Conservation (phyloP, 2,888 invertebrate species). For the Cryptops parisi region DNA sequence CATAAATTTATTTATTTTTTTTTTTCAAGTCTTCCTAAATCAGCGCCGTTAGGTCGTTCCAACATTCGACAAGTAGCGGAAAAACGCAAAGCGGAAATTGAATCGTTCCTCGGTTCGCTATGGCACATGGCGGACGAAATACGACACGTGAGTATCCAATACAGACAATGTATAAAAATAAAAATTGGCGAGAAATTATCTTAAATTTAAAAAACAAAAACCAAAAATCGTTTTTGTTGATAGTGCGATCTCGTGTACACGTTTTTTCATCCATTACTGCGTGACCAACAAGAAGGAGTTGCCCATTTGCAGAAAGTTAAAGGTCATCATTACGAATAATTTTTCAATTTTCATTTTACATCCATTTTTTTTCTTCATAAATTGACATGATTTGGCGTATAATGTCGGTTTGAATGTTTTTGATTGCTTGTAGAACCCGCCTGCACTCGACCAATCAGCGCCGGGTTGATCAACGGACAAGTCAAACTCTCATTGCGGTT, state of each 20-base stretch:
- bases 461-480: constrained; percentile 43
- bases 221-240: neutral
- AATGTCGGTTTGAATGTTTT: neutral
- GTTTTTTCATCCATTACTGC: constrained; percentile 88
- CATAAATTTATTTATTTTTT: constrained; percentile 25
- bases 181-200: too few relatives aligned
- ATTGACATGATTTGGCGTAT: neutral
- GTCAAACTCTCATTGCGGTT: constrained; percentile 64
- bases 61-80: constrained; percentile 92
- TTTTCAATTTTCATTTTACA: too few relatives aligned
- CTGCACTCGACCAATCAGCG: neutral
- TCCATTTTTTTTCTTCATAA: too few relatives aligned
- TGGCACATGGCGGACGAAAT: constrained; percentile 84
- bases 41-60: constrained; percentile 51
- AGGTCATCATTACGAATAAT: too few relatives aligned
- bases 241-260: constrained; percentile 84
- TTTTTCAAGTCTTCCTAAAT: constrained; percentile 38
- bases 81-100: constrained; percentile 74
- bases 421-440: constrained; percentile 20
- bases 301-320: constrained; percentile 20
- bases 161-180: too few relatives aligned
- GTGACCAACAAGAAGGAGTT: constrained; percentile 72
- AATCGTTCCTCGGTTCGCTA: constrained; percentile 69
- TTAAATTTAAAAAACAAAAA: too few relatives aligned
- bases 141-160: constrained; percentile 52